Conservation (phyloP, 1,140 invertebrate species). For the Orussus abietinus region DNA sequence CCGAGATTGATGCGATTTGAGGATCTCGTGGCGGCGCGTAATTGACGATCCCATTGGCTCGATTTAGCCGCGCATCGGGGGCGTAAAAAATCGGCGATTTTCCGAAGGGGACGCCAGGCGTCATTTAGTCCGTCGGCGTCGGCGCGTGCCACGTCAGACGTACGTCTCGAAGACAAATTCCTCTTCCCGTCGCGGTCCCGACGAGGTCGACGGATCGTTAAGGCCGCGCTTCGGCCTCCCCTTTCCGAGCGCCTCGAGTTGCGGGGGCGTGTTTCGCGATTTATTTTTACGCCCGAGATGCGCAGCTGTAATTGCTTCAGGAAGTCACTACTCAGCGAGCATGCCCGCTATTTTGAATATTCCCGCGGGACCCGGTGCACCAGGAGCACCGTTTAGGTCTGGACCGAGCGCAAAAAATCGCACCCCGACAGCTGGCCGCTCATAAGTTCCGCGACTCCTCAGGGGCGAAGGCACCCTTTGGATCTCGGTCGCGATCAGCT, state of each 20-base stretch:
- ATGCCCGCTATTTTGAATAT: conserved; percentile 24
- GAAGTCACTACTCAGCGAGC: conserved; percentile 32
- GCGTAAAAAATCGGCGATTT: too few species aligned
- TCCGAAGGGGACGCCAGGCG: too few species aligned
- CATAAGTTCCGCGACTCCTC: too few species aligned
- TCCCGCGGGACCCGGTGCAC: too few species aligned
- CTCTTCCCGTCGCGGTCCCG: conserved; percentile 17
- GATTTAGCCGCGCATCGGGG: too few species aligned
- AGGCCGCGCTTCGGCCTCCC: conserved; percentile 25
- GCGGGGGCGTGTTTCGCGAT: conserved; percentile 21
- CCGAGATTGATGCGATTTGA: too few species aligned
- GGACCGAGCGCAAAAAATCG: too few species aligned
- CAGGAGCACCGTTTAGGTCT: too few species aligned
- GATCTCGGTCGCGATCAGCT: too few species aligned
- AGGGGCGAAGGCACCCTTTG: too few species aligned
- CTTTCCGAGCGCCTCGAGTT: conserved; percentile 12
- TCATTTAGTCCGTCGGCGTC: too few species aligned
- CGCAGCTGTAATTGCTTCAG: conserved; percentile 33
- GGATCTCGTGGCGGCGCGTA: neutral
- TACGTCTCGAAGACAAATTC: conserved; percentile 41
- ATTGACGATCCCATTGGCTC: neutral
- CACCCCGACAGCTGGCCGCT: too few species aligned
- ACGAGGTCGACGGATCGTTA: conserved; percentile 42
- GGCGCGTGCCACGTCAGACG: conserved; percentile 42
- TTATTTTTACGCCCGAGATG: conserved; percentile 24